Evolutionary conservation across 2,888 invertebrate species (phyloP), one percentile per base, ranked within the genome.

Genomic region (Antitype chi): DNA sequence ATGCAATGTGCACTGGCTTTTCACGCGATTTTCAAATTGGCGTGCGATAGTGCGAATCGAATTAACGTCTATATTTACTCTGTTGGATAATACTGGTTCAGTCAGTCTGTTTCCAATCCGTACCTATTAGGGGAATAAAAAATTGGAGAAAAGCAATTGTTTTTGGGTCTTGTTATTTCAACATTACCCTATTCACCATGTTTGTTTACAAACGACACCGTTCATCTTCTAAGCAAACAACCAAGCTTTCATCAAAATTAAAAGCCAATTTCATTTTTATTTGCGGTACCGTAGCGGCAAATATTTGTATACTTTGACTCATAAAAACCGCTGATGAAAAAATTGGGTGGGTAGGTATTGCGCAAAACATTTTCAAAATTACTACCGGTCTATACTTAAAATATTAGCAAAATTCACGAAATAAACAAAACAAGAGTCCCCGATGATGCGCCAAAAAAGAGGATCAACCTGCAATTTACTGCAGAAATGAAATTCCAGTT

Each of bases 21-120:
- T 63, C 80, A 79, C 72, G 70, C 76, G 57, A 66, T 76, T 82
- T 80, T 63, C 63, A 66, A 86, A 76, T 81, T 55, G 38, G 52
- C 38, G 60, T 71, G 60, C 52, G 57, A 71, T 77, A 74, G 28
- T 77, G 57, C 64, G 69, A 69, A 74, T 69, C 82, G 53, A 81
- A 76, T 85, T 74, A 59, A 9, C 43, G 25, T 25, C 68, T 53
- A 55, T 49, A 64, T 85, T 85, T 72, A 64, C 68, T 38, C 32
- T 71, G 20, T 70, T 53, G 77, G 52, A 38, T 66, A 70, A 23
- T 69, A 62, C 62, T 66, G 43, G 49, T 55, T 43, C 25, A 64
- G 49, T 43, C 20, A 49, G 25, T 28, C 20, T 38, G 52, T 53
- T 76, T 20, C 28, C 43, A 57, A 25, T 3, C 66, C 15, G 8